Percentiles rank a stretch among this genome's conserved stretches.
Conservation (phyloP, 2,113 vertebrate species). For the Lepidiolamprologus cunningtoni region DNA sequence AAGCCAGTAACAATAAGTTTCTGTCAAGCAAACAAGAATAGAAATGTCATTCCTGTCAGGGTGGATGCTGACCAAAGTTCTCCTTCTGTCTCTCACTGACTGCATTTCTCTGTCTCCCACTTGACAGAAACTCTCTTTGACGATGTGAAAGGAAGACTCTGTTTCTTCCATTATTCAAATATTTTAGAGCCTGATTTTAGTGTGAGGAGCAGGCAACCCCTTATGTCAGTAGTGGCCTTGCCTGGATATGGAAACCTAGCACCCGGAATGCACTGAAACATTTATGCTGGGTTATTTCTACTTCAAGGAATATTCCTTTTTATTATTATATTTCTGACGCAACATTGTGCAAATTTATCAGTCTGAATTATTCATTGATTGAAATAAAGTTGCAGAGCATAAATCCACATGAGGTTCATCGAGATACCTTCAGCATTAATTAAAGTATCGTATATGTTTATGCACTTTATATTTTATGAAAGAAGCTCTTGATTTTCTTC, state of each 20-base stretch:
- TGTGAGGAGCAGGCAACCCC: slow-evolving; percentile 38
- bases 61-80: slow-evolving; percentile 66
- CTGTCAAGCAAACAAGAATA: slow-evolving; percentile 71
- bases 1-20: slow-evolving; percentile 65
- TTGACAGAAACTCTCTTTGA: slow-evolving; percentile 72
- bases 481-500: not conserved
- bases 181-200: slow-evolving; percentile 66
- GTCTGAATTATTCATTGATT: slow-evolving; percentile 66
- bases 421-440: slow-evolving; percentile 17
- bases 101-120: slow-evolving; percentile 18
- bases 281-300: slow-evolving; percentile 66
- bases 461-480: slow-evolving; percentile 9
- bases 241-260: slow-evolving; percentile 25
- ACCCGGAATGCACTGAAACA: slow-evolving; percentile 58
- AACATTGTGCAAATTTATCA: slow-evolving; percentile 66
- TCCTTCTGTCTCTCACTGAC: slow-evolving; percentile 34
- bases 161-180: slow-evolving; percentile 73
- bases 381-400: slow-evolving; percentile 40
- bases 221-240: slow-evolving; percentile 29
- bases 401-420: slow-evolving; percentile 17
- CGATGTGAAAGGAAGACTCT: slow-evolving; percentile 63
- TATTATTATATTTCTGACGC: slow-evolving; percentile 69
- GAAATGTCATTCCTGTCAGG: slow-evolving; percentile 73
- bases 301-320: slow-evolving; percentile 60
- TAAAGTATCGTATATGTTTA: not conserved